Evolutionary conservation across 2,113 vertebrate genomes (phyloP).

Genomic region (Grantiella picta): DNA sequence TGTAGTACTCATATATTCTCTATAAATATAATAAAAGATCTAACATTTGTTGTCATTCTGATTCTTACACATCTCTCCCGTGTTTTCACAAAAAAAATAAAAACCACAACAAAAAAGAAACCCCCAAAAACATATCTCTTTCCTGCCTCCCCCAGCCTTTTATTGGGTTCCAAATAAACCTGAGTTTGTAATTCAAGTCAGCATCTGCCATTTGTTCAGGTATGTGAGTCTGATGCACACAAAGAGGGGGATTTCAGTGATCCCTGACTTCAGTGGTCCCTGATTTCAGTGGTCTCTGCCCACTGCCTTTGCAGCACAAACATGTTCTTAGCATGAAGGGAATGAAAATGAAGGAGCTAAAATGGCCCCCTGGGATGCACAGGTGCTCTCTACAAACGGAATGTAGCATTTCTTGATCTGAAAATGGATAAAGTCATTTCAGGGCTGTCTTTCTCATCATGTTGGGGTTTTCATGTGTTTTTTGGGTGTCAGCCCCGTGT

Average conservation of each 20-base stretch:
- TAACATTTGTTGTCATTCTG: constrained; percentile 39
- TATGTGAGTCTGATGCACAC: neutral
- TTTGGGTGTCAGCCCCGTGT: neutral
- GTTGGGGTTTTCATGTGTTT: neutral
- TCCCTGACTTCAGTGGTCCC: neutral
- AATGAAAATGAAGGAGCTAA: neutral
- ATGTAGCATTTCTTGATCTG: neutral
- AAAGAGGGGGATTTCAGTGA: neutral
- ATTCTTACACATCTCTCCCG: constrained; percentile 49
- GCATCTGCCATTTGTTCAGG: neutral
- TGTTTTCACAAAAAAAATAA: constrained; percentile 7
- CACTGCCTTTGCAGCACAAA: neutral
- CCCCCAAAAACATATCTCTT: neutral
- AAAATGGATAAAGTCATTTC: neutral
- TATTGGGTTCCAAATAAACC: constrained; percentile 51
- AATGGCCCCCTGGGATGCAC: neutral
- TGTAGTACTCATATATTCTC: constrained; percentile 27
- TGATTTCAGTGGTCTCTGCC: neutral
- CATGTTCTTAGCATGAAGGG: neutral
- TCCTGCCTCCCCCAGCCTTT: constrained; percentile 2
- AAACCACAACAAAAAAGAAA: too few relatives aligned
- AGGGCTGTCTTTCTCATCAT: neutral
- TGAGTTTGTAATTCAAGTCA: constrained; percentile 59
- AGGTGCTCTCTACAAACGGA: neutral
- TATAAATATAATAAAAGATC: constrained; percentile 69